Evolutionary conservation across 1,140 invertebrate genomes (phyloP).

Genomic region (Copidosoma floridanum): DNA sequence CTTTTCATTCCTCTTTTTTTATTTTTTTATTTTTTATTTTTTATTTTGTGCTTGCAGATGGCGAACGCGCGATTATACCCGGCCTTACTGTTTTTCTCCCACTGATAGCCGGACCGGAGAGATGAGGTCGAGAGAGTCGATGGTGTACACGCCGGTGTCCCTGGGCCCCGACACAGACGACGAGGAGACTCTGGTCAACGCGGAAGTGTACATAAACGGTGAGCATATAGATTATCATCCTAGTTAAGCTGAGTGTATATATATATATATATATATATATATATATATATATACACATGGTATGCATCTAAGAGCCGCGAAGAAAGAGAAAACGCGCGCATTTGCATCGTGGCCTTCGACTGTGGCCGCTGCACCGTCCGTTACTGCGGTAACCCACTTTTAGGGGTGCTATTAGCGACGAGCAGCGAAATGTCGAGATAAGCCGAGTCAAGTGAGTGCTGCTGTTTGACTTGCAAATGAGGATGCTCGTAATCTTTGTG

Average conservation of each 20-base stretch:
- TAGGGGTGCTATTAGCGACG: no score
- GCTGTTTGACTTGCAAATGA: no score
- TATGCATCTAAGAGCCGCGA: background rate
- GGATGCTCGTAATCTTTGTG: no score
- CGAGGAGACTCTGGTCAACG: conserved; percentile 54
- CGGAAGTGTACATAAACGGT: conserved; percentile 54
- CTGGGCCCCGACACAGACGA: conserved; percentile 54
- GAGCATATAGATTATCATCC: conserved; percentile 29
- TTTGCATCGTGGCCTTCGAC: conserved; percentile 7
- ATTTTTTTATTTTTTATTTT: background rate
- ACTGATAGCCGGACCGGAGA: no score
- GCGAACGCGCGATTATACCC: background rate
- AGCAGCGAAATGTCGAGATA: no score
- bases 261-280: background rate
- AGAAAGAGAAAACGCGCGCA: background rate
- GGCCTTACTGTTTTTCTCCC: no score
- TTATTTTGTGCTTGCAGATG: background rate
- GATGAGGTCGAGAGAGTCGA: conserved; percentile 52
- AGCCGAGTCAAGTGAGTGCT: no score
- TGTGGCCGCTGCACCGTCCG: background rate
- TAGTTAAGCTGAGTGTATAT: background rate
- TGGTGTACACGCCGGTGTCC: conserved; percentile 54
- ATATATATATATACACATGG: background rate
- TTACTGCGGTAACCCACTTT: background rate
- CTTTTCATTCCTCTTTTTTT: background rate